Conservation (phyloP, 1,140 invertebrate species). For the Sarcophaga peregrina region DNA sequence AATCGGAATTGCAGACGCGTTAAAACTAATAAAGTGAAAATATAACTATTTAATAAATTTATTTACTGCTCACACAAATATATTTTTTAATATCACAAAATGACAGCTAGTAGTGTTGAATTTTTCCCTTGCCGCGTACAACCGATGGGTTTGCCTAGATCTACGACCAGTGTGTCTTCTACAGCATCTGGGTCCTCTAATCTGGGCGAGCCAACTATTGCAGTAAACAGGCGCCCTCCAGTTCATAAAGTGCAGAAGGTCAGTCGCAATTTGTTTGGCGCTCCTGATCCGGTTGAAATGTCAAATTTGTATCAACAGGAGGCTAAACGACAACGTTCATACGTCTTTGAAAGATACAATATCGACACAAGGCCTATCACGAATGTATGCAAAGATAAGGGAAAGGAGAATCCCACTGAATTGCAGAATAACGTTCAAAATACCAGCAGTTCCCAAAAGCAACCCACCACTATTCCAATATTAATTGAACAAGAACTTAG, state of each 20-base stretch:
- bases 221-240: background rate
- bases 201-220: background rate
- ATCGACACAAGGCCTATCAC: background rate
- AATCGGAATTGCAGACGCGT: background rate
- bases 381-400: background rate
- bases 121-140: slow-evolving; percentile 5
- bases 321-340: background rate
- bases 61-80: background rate
- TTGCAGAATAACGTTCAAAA: background rate
- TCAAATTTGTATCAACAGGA: slow-evolving; percentile 26
- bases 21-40: background rate
- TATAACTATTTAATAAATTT: background rate
- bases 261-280: slow-evolving; percentile 31
- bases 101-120: slow-evolving; percentile 39
- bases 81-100: background rate
- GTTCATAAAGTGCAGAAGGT: background rate
- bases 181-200: background rate
- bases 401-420: background rate
- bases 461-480: background rate
- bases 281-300: slow-evolving; percentile 21
- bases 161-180: too few species aligned
- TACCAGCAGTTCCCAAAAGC: background rate
- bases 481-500: slow-evolving; percentile 9
- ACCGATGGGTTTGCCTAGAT: slow-evolving; percentile 16
- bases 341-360: slow-evolving; percentile 28